Conservation (phyloP, 37 sponge, comb jelly and placozoan species). For the Hexactinellida sp. region DNA sequence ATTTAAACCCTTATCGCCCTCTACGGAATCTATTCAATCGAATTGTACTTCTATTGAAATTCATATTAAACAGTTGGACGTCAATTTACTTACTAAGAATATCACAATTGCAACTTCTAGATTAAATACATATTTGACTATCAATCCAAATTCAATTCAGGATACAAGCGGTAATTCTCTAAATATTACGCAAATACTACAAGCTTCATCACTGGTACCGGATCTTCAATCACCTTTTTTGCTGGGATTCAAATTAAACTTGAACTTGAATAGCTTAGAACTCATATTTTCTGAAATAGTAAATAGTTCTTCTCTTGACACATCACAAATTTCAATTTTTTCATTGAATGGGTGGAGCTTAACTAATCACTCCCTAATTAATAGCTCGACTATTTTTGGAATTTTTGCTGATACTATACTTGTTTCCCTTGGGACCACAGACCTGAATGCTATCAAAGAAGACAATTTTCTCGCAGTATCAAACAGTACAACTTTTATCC, state of each 20-base stretch:
- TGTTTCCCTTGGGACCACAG: background rate
- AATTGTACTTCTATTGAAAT: conserved; percentile 38
- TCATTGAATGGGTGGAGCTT: background rate
- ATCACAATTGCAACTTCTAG: conserved; percentile 28
- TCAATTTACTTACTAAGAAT: conserved; percentile 54
- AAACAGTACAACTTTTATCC: conserved; percentile 28
- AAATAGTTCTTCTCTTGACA: conserved; percentile 50
- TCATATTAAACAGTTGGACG: conserved; percentile 37
- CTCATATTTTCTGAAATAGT: conserved; percentile 68
- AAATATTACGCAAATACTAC: conserved; percentile 10
- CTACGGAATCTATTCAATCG: conserved; percentile 15
- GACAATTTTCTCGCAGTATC: conserved; percentile 32
- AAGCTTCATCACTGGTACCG: background rate
- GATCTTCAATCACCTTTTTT: background rate
- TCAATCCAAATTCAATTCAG: conserved; percentile 26
- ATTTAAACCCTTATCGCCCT: conserved; percentile 20
- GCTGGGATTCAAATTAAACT: conserved; percentile 2
- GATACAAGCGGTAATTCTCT: conserved; percentile 63
- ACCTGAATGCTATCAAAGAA: conserved; percentile 37
- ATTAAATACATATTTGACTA: conserved; percentile 31
- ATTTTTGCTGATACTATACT: background rate
- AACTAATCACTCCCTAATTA: background rate
- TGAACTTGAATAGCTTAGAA: conserved; percentile 40
- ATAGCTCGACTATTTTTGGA: background rate
- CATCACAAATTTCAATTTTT: conserved; percentile 36